These are phyloP conservation scores for Siniperca obscura DNA, from an alignment of 2,797 vertebrate species.

Conservation along the genomic window DNA sequence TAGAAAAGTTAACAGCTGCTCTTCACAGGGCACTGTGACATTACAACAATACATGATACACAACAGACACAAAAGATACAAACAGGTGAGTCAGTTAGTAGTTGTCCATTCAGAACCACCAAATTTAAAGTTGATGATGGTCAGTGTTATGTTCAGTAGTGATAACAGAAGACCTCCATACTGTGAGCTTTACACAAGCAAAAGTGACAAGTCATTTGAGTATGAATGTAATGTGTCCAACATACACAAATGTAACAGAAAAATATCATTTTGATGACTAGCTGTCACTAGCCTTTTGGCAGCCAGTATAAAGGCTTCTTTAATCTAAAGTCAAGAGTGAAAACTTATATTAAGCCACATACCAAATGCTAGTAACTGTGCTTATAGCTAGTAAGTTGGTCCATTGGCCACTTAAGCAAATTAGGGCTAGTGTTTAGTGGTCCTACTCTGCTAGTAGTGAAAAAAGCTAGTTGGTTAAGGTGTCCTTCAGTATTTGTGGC, in stretches of 20 bases:
- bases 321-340: not conserved
- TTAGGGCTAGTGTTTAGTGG: conserved; percentile 2
- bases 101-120: conserved; percentile 8
- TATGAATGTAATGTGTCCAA: not conserved
- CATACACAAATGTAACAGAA: conserved; percentile 48
- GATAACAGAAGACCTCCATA: conserved; percentile 30
- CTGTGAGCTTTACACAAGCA: conserved; percentile 1
- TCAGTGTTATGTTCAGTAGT: conserved; percentile 45
- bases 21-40: conserved; percentile 38
- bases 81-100: conserved; percentile 37
- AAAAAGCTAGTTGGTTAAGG: not conserved
- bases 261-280: not conserved
- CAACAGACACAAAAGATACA: conserved; percentile 37
- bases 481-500: conserved; percentile 7
- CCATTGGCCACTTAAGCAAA: not conserved
- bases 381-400: conserved; percentile 1
- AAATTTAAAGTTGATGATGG: not conserved
- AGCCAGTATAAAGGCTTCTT: conserved; percentile 2
- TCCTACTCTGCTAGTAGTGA: conserved; percentile 10
- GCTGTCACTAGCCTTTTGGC: conserved; percentile 9
- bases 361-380: not conserved
- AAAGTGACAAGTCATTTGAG: conserved; percentile 5
- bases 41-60: conserved; percentile 18
- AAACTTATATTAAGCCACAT: not conserved
- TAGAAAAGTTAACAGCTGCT: conserved; percentile 55